These are phyloP conservation scores for Patiria pectinifera DNA, from an alignment of 53 echinoderm and acorn worm species.

Conservation along the genomic window DNA sequence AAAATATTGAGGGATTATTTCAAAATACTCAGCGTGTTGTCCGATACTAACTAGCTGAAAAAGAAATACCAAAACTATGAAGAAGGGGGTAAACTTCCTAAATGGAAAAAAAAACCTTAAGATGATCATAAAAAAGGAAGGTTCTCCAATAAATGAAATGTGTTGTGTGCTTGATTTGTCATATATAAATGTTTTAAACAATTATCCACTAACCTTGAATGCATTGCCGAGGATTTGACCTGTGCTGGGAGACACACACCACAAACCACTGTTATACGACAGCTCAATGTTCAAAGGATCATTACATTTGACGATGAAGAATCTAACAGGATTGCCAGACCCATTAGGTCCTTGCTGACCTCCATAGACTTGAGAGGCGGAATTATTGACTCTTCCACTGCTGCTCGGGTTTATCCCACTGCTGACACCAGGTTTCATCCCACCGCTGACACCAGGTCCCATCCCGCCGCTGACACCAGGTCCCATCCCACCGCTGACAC, in stretches of 20 bases:
- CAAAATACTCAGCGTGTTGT: background rate
- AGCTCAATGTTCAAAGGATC: conserved; percentile 66
- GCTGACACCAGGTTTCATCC: conserved; percentile 15
- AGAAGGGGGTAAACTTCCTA: too few species aligned
- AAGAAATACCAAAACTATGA: too few species aligned
- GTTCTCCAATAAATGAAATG: background rate
- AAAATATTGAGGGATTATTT: background rate
- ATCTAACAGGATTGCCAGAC: conserved; percentile 35
- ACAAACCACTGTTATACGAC: conserved; percentile 55
- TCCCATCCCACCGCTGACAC: background rate
- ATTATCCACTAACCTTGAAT: conserved; percentile 56
- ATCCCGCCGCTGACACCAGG: too few species aligned
- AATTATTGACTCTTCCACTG: background rate
- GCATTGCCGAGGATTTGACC: conserved; percentile 63
- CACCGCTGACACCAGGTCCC: background rate
- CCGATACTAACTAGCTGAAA: too few species aligned
- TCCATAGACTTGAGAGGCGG: conserved; percentile 11
- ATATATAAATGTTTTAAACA: background rate
- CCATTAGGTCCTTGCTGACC: background rate
- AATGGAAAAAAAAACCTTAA: too few species aligned
- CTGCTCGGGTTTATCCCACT: background rate
- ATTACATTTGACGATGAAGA: conserved; percentile 72
- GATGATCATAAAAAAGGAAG: too few species aligned
- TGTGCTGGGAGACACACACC: conserved; percentile 65
- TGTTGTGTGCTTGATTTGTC: background rate